Evolutionary conservation across 2,113 vertebrate genomes (phyloP), one percentile per base, ranked within the genome.

Genomic region (Calidris pugnax): DNA sequence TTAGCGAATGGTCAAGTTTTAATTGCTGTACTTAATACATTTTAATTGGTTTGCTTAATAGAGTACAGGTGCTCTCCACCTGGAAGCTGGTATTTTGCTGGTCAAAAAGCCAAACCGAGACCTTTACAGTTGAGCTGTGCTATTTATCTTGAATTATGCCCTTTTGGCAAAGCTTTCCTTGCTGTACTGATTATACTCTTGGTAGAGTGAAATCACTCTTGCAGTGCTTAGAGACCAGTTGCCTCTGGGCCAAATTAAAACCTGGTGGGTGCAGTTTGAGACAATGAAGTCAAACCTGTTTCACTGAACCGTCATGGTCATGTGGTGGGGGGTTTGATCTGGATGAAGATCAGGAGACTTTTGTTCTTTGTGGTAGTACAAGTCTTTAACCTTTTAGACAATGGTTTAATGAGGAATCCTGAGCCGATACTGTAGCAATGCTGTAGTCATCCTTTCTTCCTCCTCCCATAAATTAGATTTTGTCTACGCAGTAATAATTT

Each of bases 271-370:
- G 93, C 77, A 89, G 67, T 50, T 41, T 45, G 59, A 93, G 92
- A 33, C 66, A 79, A 41, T 87, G 94, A 87, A 94, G 94, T 89
- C 91, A 95, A 94, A 96, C 95, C 94, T 83, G 91, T 96, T 95
- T 63, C 74, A 39, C 66, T 91, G 84, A 82, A 66, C 87, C 27
- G 76, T 62, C 39, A 1, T 21, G n/a, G 76, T 62, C 39, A 1
- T 21, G n/a, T 1, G 6, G 30, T n/a, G 18, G 20, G 14, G 14
- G 12, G 22, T 27, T 14, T 26, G 12, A 6, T 94, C 28, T 48
- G 28, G 21, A 56, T 60, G 76, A 62, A 72, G 72, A 81, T 87
- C 41, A 63, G 80, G 51, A 96, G 80, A 47, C 57, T 82, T 83
- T 80, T 79, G 56, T 77, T 88, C 63, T 75, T 55, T 79, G 45